phyloP scores from a whole-genome alignment of 2,797 vertebrate genomes.

The Anableps anableps region DNA sequence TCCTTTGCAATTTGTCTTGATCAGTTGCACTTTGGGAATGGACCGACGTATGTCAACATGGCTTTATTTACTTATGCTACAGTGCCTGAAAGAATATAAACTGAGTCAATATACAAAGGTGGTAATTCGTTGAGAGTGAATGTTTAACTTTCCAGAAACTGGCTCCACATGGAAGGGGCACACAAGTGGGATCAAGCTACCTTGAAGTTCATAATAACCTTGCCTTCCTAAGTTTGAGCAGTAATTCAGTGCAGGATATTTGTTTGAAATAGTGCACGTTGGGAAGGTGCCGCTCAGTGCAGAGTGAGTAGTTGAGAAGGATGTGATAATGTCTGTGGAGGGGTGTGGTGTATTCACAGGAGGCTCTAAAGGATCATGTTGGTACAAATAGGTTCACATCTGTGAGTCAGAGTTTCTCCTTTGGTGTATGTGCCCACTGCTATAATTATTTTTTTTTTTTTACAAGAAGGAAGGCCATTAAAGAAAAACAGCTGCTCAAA shows the following conservation, averaged over 20 bases:
- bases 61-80: conserved; percentile 11
- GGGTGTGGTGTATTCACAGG: conserved; percentile 54
- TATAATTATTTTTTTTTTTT: background rate
- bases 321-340: conserved; percentile 50
- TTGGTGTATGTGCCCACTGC: background rate
- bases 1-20: background rate
- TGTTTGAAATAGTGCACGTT: conserved; percentile 19
- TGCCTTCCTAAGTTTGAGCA: conserved; percentile 1
- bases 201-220: background rate
- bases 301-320: conserved; percentile 29
- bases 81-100: background rate
- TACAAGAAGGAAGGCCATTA: background rate
- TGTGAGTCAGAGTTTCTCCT: conserved; percentile 50
- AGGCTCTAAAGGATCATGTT: conserved; percentile 31
- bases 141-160: conserved; percentile 39
- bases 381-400: conserved; percentile 41
- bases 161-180: background rate
- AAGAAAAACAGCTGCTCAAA: conserved; percentile 11
- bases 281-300: conserved; percentile 13
- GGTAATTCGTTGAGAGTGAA: conserved; percentile 21
- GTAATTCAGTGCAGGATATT: conserved; percentile 9
- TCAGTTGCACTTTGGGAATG: background rate
- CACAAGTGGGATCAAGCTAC: background rate
- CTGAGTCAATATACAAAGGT: conserved; percentile 2
- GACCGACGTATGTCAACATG: background rate